phyloP scores from a whole-genome alignment of 2,113 vertebrate species.

The Girardinichthys multiradiatus region DNA sequence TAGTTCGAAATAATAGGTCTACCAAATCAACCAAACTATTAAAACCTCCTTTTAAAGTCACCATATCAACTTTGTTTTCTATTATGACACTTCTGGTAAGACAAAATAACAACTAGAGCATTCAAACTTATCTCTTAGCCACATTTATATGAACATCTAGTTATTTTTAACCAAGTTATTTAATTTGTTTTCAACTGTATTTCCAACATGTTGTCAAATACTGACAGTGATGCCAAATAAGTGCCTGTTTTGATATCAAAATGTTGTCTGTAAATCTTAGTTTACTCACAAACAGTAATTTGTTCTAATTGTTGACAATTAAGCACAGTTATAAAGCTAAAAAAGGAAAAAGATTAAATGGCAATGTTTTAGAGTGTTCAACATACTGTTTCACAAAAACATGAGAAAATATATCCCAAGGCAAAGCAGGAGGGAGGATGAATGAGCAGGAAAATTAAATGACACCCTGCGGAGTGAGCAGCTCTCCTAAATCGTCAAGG shows the following conservation, averaged over 20 bases:
- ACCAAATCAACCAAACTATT: no score
- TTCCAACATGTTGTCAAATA: no score
- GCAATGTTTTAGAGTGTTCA: not conserved
- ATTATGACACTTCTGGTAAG: no score
- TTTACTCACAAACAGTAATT: not conserved
- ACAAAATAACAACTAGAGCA: no score
- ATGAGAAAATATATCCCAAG: not conserved
- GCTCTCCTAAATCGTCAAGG: conserved; percentile 16
- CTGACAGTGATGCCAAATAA: not conserved
- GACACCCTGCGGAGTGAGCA: conserved; percentile 6
- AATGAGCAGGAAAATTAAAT: conserved; percentile 10
- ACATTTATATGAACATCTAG: not conserved
- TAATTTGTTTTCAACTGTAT: not conserved
- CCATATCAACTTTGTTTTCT: no score
- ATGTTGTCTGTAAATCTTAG: not conserved
- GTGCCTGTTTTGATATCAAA: not conserved
- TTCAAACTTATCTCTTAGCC: not conserved
- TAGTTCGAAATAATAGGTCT: no score
- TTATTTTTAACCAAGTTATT: not conserved
- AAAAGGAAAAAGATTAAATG: not conserved
- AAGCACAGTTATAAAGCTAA: not conserved
- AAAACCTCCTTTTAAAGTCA: no score
- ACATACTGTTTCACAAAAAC: not conserved
- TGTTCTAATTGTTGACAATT: not conserved
- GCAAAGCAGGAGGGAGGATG: conserved; percentile 1